Conservation (phyloP, 2,113 vertebrate genomes). For the Perca schrenkii region DNA sequence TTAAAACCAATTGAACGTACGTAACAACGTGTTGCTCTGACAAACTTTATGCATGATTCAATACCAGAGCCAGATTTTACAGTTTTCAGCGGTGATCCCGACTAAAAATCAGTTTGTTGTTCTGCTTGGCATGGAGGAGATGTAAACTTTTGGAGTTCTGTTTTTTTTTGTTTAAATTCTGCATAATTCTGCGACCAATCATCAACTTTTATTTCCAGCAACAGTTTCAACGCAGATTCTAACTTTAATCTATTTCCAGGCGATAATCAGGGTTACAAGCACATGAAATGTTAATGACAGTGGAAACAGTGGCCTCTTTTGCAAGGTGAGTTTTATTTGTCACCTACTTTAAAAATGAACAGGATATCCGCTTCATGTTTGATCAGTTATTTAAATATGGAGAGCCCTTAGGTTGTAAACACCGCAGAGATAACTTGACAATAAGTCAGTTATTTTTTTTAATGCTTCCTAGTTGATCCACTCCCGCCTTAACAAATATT, state of each 20-base stretch:
- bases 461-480: neutral
- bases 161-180: too few relatives aligned
- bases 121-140: too few relatives aligned
- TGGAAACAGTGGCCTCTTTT: neutral
- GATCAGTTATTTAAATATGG: neutral
- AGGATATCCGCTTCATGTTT: constrained; percentile 28
- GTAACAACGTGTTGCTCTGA: neutral
- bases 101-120: too few relatives aligned
- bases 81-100: too few relatives aligned
- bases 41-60: too few relatives aligned
- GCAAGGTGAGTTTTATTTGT: constrained; percentile 6
- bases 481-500: constrained; percentile 21
- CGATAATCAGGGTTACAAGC: too few relatives aligned
- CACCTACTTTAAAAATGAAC: neutral
- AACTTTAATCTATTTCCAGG: too few relatives aligned
- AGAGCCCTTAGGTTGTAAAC: neutral
- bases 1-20: neutral
- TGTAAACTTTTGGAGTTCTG: too few relatives aligned
- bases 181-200: too few relatives aligned
- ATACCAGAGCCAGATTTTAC: too few relatives aligned
- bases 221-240: neutral
- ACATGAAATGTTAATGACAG: too few relatives aligned
- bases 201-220: neutral
- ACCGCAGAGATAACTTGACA: neutral
- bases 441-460: constrained; percentile 1